Percentiles rank a stretch among this genome's conserved stretches.
phyloP scores from a whole-genome alignment of 1,140 invertebrate genomes.

The Eumeta japonica region DNA sequence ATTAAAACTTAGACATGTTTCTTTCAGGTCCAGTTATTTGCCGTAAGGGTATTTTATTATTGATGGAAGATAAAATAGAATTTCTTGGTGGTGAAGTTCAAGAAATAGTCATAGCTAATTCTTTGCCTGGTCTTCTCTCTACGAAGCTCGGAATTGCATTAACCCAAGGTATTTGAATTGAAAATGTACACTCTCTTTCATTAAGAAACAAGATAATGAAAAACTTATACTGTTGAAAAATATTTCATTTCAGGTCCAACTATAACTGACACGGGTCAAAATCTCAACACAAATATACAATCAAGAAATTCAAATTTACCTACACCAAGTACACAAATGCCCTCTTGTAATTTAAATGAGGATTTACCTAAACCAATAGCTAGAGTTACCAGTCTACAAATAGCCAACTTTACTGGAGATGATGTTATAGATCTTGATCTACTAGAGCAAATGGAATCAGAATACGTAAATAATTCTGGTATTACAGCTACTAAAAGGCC shows the following conservation, averaged over 20 bases:
- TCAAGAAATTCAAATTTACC: constrained; percentile 17
- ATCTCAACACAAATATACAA: constrained; percentile 15
- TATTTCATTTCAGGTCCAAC: no score
- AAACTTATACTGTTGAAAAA: no score
- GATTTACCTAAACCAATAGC: constrained; percentile 21
- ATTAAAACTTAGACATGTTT: constrained; percentile 1
- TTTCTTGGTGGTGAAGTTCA: constrained; percentile 75
- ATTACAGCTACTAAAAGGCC: constrained; percentile 28
- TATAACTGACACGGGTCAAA: no score
- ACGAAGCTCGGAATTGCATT: constrained; percentile 29
- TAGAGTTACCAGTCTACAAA: constrained; percentile 19
- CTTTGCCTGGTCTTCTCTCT: constrained; percentile 24
- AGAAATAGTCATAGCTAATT: constrained; percentile 26
- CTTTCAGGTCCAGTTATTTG: constrained; percentile 67
- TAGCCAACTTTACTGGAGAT: constrained; percentile 20
- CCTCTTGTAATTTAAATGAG: no score
- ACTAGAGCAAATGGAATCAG: constrained; percentile 29
- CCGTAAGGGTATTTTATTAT: constrained; percentile 68
- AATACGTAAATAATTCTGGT: constrained; percentile 17
- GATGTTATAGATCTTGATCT: constrained; percentile 37
- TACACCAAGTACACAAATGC: constrained; percentile 15
- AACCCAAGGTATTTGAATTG: constrained; percentile 19
- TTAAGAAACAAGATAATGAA: no score
- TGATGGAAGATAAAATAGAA: constrained; percentile 64
- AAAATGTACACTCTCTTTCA: no score